Evolutionary conservation across 2,888 invertebrate species (phyloP).

Genomic region (Pyrocoelia pectoralis): DNA sequence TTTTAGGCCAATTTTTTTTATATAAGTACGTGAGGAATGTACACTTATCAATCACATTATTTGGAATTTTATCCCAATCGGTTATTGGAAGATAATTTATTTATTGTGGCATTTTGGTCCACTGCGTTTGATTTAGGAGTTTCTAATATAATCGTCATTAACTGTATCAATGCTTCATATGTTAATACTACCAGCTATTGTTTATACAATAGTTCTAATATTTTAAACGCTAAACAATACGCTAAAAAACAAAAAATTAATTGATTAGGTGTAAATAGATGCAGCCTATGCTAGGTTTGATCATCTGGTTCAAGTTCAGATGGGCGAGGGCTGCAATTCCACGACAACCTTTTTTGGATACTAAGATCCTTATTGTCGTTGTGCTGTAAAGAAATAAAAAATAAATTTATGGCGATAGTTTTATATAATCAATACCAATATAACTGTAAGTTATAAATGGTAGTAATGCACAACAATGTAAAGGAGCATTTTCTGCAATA

Average conservation of each 20-base stretch:
- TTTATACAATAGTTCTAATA: conserved; percentile 49
- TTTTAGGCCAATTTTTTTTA: conserved; percentile 44
- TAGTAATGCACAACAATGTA: too few relatives aligned
- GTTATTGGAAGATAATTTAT: conserved; percentile 31
- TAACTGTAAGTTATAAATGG: too few relatives aligned
- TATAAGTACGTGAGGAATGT: conserved; percentile 32
- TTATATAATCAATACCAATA: too few relatives aligned
- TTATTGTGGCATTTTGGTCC: conserved; percentile 53
- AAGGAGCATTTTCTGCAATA: too few relatives aligned
- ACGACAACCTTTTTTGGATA: conserved; percentile 69
- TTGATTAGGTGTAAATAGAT: conserved; percentile 50
- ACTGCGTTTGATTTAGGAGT: conserved; percentile 37
- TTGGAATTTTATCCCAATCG: conserved; percentile 27
- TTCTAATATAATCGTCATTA: conserved; percentile 34
- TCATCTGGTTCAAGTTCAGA: conserved; percentile 47
- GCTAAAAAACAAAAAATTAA: conserved; percentile 52
- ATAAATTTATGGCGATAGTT: not conserved
- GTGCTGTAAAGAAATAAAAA: conserved; percentile 54
- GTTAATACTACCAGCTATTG: conserved; percentile 12
- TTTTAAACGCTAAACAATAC: conserved; percentile 51
- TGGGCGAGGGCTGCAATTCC: conserved; percentile 62
- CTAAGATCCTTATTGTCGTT: conserved; percentile 61
- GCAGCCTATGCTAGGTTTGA: conserved; percentile 58
- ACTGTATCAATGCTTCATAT: conserved; percentile 38
- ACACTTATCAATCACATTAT: conserved; percentile 37